phyloP scores from a whole-genome alignment of 2,888 invertebrate genomes.

The Podabrus alpinus region DNA sequence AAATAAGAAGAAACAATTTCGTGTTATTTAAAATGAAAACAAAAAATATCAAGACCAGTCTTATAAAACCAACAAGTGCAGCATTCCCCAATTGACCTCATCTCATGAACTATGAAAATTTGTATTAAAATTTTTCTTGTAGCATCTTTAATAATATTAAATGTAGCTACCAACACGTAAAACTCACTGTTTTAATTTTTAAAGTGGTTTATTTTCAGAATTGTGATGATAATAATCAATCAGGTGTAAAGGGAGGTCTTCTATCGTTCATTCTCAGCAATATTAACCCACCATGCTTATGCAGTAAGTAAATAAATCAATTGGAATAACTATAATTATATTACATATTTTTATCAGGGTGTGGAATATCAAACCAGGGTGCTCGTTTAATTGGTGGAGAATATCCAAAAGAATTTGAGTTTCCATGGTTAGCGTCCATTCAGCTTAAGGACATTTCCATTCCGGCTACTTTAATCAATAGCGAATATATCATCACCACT shows the following conservation, averaged over 20 bases:
- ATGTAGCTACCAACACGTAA: not conserved
- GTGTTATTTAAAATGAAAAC: not conserved
- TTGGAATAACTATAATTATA: no score
- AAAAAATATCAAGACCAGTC: not conserved
- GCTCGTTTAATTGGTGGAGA: slow-evolving; percentile 58
- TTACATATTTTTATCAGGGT: slow-evolving; percentile 49
- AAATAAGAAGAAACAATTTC: no score
- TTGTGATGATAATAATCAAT: not conserved
- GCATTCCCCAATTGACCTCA: not conserved
- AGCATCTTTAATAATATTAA: not conserved
- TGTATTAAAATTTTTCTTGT: not conserved
- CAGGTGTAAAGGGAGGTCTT: not conserved
- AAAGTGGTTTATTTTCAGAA: not conserved
- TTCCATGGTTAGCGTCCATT: slow-evolving; percentile 62
- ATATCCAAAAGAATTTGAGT: slow-evolving; percentile 57
- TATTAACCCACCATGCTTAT: not conserved
- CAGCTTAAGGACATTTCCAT: slow-evolving; percentile 52
- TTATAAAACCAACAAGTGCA: not conserved
- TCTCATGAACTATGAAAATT: not conserved
- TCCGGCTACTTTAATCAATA: slow-evolving; percentile 61
- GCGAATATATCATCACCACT: slow-evolving; percentile 62
- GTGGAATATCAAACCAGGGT: slow-evolving; percentile 57
- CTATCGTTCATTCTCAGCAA: not conserved
- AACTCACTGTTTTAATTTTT: not conserved
- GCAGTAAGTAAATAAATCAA: no score